Evolutionary conservation across 2,113 vertebrate species (phyloP), one percentile per base, ranked within the genome.

Genomic region (Pachypanchax playfairii): DNA sequence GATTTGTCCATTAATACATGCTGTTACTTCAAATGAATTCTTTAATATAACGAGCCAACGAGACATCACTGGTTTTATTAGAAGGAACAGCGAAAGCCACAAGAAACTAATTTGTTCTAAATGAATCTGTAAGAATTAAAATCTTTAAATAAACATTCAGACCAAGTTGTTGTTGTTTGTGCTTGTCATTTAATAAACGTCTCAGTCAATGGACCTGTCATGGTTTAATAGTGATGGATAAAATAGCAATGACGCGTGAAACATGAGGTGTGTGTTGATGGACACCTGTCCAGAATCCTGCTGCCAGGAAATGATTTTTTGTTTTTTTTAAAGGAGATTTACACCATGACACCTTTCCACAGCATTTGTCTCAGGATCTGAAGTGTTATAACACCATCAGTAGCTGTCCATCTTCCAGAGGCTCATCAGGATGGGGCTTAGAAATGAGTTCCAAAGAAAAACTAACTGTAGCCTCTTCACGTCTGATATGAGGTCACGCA

Each of bases 141-240:
- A 36, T 83, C 57, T 88, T 85, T 83, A 60, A 90, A 89, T 89
- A 89, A 90, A 89, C 72, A 79, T 88, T 84, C 73, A 70, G 83
- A 80, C 62, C 57, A 74, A 76, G 75, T 25, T 49, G 28, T 53
- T 38, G 13, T 52, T 18, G 43, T 41, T 42, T 25, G 60, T 50
- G 1, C 22, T 59, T 11, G 21, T 29, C 64, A 31, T n/a, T 28
- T 18, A 26, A 2, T 22, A 6, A 5, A 10, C 14, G 57, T 18
- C 26, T 41, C 7, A 6, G 28, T 11, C 28, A 35, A 17, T 17
- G n/a, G 10, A 26, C 12, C 5, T 43, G 13, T 1, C 13, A n/a
- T 20, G 35, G 15, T 20, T 9, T 1, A 8, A 28, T 7, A 21
- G 38, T 25, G 18, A 3, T 22, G 17, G 13, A 9, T 26, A 35